phyloP scores from a whole-genome alignment of 2,888 invertebrate species.

The Helobdella robusta region DNA sequence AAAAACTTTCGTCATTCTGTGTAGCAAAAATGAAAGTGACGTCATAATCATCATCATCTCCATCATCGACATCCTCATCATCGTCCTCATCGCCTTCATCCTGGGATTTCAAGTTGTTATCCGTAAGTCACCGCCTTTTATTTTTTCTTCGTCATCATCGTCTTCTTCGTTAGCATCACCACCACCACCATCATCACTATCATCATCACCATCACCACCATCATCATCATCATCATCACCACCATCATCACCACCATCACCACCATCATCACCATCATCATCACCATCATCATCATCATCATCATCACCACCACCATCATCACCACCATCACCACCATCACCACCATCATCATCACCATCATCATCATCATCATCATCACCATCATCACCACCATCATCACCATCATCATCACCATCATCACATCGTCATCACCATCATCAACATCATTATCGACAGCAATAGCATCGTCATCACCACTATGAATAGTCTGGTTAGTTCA shows the following conservation, averaged over 20 bases:
- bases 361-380: slow-evolving; percentile 24
- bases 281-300: slow-evolving; percentile 9
- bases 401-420: slow-evolving; percentile 22
- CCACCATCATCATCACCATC: slow-evolving; percentile 14
- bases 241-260: slow-evolving; percentile 24
- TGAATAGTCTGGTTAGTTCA: too few relatives aligned
- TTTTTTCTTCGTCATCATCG: slow-evolving; percentile 12
- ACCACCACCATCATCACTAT: slow-evolving; percentile 18
- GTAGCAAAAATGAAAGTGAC: too few relatives aligned
- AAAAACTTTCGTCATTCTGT: too few relatives aligned
- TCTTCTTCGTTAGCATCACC: not conserved
- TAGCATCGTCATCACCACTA: too few relatives aligned
- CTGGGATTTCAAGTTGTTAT: not conserved
- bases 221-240: slow-evolving; percentile 23
- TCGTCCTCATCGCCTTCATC: not conserved
- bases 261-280: slow-evolving; percentile 20
- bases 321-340: slow-evolving; percentile 17
- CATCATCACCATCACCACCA: slow-evolving; percentile 22
- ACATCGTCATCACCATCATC: slow-evolving; percentile 18
- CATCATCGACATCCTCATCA: slow-evolving; percentile 12
- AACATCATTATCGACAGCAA: too few relatives aligned
- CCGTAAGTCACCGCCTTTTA: not conserved
- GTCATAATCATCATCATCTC: slow-evolving; percentile 18
- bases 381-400: slow-evolving; percentile 23
- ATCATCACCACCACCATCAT: slow-evolving; percentile 9